Percentiles rank a stretch among this genome's conserved stretches.
Evolutionary conservation across 2,888 invertebrate genomes (phyloP).

Genomic region (Cerceris ruficornis): DNA sequence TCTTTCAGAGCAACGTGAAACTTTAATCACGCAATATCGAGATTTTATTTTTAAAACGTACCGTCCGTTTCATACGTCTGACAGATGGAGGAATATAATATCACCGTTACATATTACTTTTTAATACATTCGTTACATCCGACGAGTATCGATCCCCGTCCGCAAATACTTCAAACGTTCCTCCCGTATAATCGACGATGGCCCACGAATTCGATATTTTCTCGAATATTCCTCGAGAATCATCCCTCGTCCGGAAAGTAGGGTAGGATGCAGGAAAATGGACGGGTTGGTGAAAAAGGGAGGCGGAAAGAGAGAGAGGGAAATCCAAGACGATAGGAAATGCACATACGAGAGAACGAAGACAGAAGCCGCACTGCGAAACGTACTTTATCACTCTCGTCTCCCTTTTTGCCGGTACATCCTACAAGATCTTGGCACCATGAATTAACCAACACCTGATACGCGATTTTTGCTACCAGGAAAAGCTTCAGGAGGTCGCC

Average conservation of each 20-base stretch:
- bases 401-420: constrained; percentile 48
- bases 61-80: too few species aligned
- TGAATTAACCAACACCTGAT: constrained; percentile 75
- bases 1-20: too few species aligned
- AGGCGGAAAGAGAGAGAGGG: neutral
- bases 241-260: too few species aligned
- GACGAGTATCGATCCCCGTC: neutral
- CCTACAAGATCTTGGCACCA: constrained; percentile 59
- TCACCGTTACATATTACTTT: neutral
- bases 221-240: too few species aligned
- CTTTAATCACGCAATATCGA: neutral
- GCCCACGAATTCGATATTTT: neutral
- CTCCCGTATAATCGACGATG: neutral
- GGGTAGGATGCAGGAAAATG: too few species aligned
- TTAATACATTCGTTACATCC: neutral
- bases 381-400: constrained; percentile 60
- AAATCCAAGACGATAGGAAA: too few species aligned
- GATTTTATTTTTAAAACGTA: neutral
- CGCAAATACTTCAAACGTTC: neutral
- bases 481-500: constrained; percentile 21
- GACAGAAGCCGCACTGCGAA: constrained; percentile 40
- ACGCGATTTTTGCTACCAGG: constrained; percentile 66
- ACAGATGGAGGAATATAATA: neutral
- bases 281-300: neutral
- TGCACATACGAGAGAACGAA: neutral